Base-by-base conservation (phyloP, 1,140 invertebrate genomes). In the Harlomillsia oculata region DNA sequence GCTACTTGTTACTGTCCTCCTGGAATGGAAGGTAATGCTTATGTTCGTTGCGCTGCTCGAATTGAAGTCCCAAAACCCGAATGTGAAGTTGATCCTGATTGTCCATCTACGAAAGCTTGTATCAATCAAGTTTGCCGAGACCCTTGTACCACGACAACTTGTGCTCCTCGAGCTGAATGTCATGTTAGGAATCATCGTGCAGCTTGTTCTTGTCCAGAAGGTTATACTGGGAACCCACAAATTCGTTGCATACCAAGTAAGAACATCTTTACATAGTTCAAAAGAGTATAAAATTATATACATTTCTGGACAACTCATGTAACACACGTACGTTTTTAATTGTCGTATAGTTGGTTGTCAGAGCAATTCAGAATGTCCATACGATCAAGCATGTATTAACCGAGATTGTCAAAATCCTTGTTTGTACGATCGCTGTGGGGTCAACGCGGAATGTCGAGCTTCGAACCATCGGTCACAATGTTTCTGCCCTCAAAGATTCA, bases 151-250 rank as follows among this genome's bases (percentile, higher is more conserved):
- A 74, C 77, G 0, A 78, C 78, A 67, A 77, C 80, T 46, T 70
- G 64, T 59, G 56, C 56, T 29, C 60, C 61, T 37, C 29, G 90
- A 67, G 85, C 89, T 2, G 79, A 82, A 53, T 94, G 90, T 69
- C 76, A 82, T 48, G 83, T 87, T 0, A 82, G 83, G 70, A 74
- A 83, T 30, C 90, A 94, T 67, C 74, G 87, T 67, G 84, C 87
- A 5, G 75, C 87, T 20, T 95, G 90, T 67, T 79, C 82, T 1
- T 95, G 90, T 68, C 76, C 82, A 58, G 83, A 86, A 63, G 86
- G 84, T 8, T 87, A 81, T 65, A 85, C 85, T 65, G 89, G 89
- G 69, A 87, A 91, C 71, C 85, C 88, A 18, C 80, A 88, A 62
- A 78, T 78, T 41, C 79, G 81, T 62, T 91, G 88, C 69, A 78